These are phyloP conservation scores for Phlogophora meticulosa DNA, from an alignment of 2,888 invertebrate species.

Conservation along the genomic window DNA sequence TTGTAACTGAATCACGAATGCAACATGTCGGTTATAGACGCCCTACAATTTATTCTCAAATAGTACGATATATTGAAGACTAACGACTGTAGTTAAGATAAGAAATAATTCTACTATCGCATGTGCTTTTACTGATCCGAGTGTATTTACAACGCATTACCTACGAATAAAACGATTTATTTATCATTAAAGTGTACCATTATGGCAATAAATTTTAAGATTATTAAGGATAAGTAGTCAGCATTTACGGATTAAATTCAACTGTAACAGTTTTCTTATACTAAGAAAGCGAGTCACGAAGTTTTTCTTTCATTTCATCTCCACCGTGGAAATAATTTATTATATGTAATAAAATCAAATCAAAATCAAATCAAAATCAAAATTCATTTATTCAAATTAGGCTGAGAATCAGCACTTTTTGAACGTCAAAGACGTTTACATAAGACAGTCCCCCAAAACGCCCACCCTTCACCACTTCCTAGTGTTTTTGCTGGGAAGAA, in stretches of 20 bases:
- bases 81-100: slow-evolving; percentile 20
- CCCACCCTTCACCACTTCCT: no score
- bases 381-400: no score
- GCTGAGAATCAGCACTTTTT: no score
- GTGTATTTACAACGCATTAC: neutral
- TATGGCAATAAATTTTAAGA: neutral
- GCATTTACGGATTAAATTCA: no score
- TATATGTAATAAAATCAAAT: no score
- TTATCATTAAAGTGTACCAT: neutral
- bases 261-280: slow-evolving; percentile 33
- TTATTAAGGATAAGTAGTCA: neutral
- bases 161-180: neutral
- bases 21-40: neutral
- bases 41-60: neutral
- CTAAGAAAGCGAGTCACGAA: slow-evolving; percentile 17
- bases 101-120: slow-evolving; percentile 11
- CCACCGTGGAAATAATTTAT: slow-evolving; percentile 24
- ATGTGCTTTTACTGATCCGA: neutral
- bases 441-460: no score
- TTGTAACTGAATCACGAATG: neutral
- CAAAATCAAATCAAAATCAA: no score
- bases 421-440: no score
- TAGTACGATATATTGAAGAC: slow-evolving; percentile 4
- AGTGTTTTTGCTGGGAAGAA: no score
- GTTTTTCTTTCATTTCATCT: slow-evolving; percentile 30